Base-by-base conservation (phyloP, 2,113 vertebrate species). In the Elephas maximus region DNA sequence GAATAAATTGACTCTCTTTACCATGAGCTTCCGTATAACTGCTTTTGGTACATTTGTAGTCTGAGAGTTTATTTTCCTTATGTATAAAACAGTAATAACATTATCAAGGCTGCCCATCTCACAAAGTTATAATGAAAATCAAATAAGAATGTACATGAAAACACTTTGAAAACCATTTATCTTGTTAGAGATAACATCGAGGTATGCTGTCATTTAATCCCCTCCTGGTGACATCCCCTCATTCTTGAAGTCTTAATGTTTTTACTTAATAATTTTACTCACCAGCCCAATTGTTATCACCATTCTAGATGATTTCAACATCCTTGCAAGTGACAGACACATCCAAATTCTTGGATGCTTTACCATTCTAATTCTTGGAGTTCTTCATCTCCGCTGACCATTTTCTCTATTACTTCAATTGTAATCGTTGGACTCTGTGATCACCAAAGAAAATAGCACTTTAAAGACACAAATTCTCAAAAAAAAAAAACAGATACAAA, bases 111-210 rank as follows among this genome's bases (percentile, higher is more conserved):
- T 73, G 62, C 8, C 15, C 84, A 41, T 63, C 87, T 93, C 60
- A 80, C n/a, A 92, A 81, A 93, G 24, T 63, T 86, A 10, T 82
- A 80, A 88, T 73, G n/a, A 71, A 90, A 90, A 85, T 48, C 28
- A 92, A 67, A 21, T 86, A 88, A 84, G 20, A 37, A 94, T 62
- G 14, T 44, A 80, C 76, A 60, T 71, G 12, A 77, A 82, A 92
- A 95, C 57, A 79, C 24, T 77, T 86, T 62, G 78, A 93, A 82
- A 94, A 78, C 4, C 8, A 82, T 73, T 89, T 82, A 65, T 74
- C 45, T 91, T 91, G 21, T 53, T 89, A 91, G 62, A 90, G 33
- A 90, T 30, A 90, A 95, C 78, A 76, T 4, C 74, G n/a, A 90
- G 18, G 21, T 93, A 87, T 94, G 44, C 7, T 51, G 6, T 82